Evolutionary conservation across 2,888 invertebrate genomes (phyloP), one percentile per base, ranked within the genome.

Genomic region (Spisula subtruncata): DNA sequence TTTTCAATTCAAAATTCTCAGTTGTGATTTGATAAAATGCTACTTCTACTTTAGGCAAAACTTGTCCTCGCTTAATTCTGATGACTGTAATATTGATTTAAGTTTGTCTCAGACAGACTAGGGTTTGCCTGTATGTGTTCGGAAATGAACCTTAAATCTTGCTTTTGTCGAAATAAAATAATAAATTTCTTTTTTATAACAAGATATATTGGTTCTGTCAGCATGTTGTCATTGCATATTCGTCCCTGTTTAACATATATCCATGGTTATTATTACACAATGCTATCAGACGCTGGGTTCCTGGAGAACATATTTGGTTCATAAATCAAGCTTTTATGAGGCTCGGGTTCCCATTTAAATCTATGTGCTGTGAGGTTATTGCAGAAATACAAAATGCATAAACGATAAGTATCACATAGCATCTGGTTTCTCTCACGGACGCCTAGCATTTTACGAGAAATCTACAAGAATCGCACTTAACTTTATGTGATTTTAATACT

Each of bases 401-500:
- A 66, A 66, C 60, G 25, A 66, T 66, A 66, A n/a, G 60, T 66
- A n/a, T 66, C 25, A 66, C 60, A 66, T 66, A 8, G 4, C 41
- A 41, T 41, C 20, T 66, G 60, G 20, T 25, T 66, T 66, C 60
- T 66, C 60, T 66, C 60, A 66, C 60, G 60, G n/a, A 66, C 60
- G 60, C 60, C 60, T 25, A 66, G 60, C 25, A 66, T 66, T 66
- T 66, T 66, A 66, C 10, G 60, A 66, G 60, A 66, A 66, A 25
- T 66, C 60, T 66, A 66, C 60, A 66, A 66, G 60, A 66, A n/a
- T 66, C 0, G 60, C 25, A 25, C 60, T 66, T 66, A 66, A 25
- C 25, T 66, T 66, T 66, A 66, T 66, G 60, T 66, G 60, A 25
- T 66, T 66, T 66, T 66, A 66, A 66, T 66, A 66, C 25, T 66